Evolutionary conservation across 2,888 invertebrate species (phyloP).

Genomic region (Euzophera pinguis): DNA sequence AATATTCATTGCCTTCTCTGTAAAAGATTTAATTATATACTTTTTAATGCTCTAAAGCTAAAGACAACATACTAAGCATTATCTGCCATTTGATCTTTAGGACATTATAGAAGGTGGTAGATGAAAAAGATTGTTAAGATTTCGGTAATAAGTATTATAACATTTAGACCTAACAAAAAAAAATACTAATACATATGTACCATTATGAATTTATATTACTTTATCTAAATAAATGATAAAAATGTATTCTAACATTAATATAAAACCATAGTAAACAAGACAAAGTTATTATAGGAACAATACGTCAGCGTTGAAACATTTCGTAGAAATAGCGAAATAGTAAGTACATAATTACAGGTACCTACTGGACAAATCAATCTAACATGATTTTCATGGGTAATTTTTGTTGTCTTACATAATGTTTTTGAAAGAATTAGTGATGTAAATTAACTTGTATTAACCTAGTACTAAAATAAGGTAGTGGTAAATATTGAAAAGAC

Average conservation of each 20-base stretch:
- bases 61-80: no score
- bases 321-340: constrained; percentile 5
- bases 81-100: no score
- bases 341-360: background rate
- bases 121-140: no score
- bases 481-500: constrained; percentile 35
- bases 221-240: no score
- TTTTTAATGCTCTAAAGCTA: no score
- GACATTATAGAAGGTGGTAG: no score
- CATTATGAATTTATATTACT: background rate
- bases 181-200: background rate
- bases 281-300: constrained; percentile 3
- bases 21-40: constrained; percentile 22
- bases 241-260: background rate
- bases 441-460: background rate
- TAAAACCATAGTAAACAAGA: background rate
- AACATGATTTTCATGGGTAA: constrained; percentile 13
- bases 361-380: constrained; percentile 2
- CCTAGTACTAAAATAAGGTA: constrained; percentile 20
- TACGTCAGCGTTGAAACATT: background rate
- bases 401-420: constrained; percentile 4
- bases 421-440: background rate
- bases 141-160: no score
- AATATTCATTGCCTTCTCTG: constrained; percentile 65
- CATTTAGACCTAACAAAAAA: no score